A percentile compares a stretch with the other conserved stretches of the same genome.
phyloP scores from a whole-genome alignment of 1,140 invertebrate species.

The Orius laevigatus region DNA sequence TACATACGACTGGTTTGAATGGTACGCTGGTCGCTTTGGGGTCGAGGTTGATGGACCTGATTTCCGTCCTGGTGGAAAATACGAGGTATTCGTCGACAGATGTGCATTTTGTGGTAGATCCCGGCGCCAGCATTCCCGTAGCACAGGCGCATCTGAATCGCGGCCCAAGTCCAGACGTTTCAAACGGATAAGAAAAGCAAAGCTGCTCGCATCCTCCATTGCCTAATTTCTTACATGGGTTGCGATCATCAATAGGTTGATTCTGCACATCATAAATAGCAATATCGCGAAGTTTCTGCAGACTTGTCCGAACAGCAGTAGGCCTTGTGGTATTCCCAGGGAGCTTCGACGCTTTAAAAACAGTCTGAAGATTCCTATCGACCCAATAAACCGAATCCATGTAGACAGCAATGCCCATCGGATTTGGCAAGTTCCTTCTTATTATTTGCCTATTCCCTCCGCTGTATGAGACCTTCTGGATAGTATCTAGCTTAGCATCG shows the following conservation, averaged over 20 bases:
- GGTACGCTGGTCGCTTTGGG: slow-evolving; percentile 62
- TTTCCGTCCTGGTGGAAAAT: slow-evolving; percentile 82
- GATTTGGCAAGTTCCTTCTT: slow-evolving; percentile 77
- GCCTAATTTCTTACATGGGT: slow-evolving; percentile 51
- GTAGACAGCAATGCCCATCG: slow-evolving; percentile 82
- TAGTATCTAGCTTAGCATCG: slow-evolving; percentile 81
- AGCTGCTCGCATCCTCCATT: slow-evolving; percentile 83
- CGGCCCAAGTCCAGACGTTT: slow-evolving; percentile 27
- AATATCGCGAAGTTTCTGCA: slow-evolving; percentile 72
- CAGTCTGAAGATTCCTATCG: slow-evolving; percentile 76
- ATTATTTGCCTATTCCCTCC: slow-evolving; percentile 69
- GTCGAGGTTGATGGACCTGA: slow-evolving; percentile 69
- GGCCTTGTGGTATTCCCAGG: slow-evolving; percentile 45
- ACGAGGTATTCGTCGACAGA: slow-evolving; percentile 75
- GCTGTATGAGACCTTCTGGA: slow-evolving; percentile 71
- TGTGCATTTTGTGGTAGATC: slow-evolving; percentile 45
- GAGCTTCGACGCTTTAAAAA: slow-evolving; percentile 71
- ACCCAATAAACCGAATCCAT: slow-evolving; percentile 85
- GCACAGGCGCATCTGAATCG: slow-evolving; percentile 78
- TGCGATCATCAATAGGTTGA: slow-evolving; percentile 63
- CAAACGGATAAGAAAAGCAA: slow-evolving; percentile 79
- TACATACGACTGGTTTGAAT: slow-evolving; percentile 53
- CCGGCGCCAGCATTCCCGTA: slow-evolving; percentile 41
- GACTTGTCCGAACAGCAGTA: slow-evolving; percentile 53
- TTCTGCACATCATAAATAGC: slow-evolving; percentile 76